Percentiles rank a stretch among this genome's conserved stretches.
Evolutionary conservation across 2,888 invertebrate genomes (phyloP).

Genomic region (Willowsia nigromaculata): DNA sequence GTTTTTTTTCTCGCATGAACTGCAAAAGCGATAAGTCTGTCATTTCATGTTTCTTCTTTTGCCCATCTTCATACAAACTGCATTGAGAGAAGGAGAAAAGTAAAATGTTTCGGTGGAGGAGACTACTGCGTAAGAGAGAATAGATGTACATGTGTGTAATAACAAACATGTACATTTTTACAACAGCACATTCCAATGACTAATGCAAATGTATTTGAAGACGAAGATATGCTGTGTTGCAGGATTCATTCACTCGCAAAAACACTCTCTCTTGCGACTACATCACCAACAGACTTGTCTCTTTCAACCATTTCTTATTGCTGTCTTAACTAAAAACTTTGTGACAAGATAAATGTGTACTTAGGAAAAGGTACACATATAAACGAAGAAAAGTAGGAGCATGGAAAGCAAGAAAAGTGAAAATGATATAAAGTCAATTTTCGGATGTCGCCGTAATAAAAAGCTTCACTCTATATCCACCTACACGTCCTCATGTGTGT

Average conservation of each 20-base stretch:
- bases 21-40: slow-evolving; percentile 34
- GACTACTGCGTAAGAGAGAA: not conserved
- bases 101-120: not conserved
- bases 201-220: slow-evolving; percentile 18
- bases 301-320: not conserved
- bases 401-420: not conserved
- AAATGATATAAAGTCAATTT: slow-evolving; percentile 46
- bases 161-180: not conserved
- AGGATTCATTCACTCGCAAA: not conserved
- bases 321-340: slow-evolving; percentile 36
- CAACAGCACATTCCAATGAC: slow-evolving; percentile 1
- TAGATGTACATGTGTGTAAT: not conserved
- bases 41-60: slow-evolving; percentile 27
- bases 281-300: not conserved
- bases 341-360: slow-evolving; percentile 51
- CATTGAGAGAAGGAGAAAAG: not conserved
- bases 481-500: no score
- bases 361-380: not conserved
- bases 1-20: slow-evolving; percentile 16
- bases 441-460: not conserved
- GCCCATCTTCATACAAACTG: not conserved
- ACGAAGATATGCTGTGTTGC: not conserved
- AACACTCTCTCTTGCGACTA: not conserved
- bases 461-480: not conserved
- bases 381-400: not conserved